Base-by-base conservation (phyloP, 2,797 vertebrate genomes). In the Molothrus aeneus region DNA sequence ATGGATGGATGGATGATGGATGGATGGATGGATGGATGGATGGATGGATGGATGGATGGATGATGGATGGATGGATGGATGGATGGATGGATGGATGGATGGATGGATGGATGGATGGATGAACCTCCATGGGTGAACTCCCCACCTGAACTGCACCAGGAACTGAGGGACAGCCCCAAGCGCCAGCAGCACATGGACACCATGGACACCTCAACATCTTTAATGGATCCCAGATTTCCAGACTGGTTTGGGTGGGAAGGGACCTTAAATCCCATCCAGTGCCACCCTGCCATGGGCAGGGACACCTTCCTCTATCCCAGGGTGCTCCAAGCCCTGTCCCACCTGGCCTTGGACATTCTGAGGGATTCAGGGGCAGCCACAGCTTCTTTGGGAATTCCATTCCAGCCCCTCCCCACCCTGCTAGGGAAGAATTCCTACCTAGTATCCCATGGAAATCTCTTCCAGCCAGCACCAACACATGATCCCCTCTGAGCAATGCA, bases 401-500 rank as follows among this genome's bases (percentile, higher is more conserved):
- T 17, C n/a, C 64, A 24, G 19, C 10, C 6, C 28, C 22, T 45
- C 12, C 24, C 64, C 34, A 17, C 2, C 4, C 17, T 34, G 6
- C 8, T 34, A 64, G 36, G 25, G 6, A 24, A 15, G 13, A 25
- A n/a, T 59, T 45, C 45, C 45, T 45, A 12, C 60, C 53, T 77
- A 18, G 0, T 11, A 10, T 31, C 24, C 69, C 17, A 4, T 8
- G 22, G 28, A 45, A 32, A 60, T 22, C 32, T 22, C 34, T 25
- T 42, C 57, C 68, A 51, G 45, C 12, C 36, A 6, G 38, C 48
- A 20, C 26, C 20, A 48, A 6, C 12, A 17, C 3, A 0, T 0
- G 7, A 9, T 12, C 13, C 31, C 6, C 10, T 59, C 1, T 1
- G 11, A 70, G 36, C 45, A 61, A 21, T 0, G 0, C 1, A 11